Evolutionary conservation across 2,888 invertebrate genomes (phyloP), one percentile per base, ranked within the genome.

Genomic region (Augiades crinisus): DNA sequence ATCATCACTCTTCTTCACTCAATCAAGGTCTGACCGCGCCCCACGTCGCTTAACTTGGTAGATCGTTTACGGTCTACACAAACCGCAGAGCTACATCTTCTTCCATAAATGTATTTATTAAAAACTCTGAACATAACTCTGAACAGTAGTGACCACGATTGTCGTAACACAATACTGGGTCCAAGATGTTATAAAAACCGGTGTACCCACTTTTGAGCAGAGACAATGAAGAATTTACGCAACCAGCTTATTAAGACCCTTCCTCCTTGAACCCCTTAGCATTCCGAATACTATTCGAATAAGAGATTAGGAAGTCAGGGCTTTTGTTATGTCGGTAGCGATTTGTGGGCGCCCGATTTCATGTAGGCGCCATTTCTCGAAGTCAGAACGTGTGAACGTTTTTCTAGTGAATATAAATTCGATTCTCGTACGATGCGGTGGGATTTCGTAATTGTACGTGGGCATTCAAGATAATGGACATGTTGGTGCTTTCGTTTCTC

Each of bases 161-260:
- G 38, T 21, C 13, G 38, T 21, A 40, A 47, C 22, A 33, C 37
- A 24, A 43, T 37, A 37, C 27, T 27, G 37, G 6, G 33, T 24
- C 16, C 31, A 40, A 12, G 49, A 36, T 44, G 56, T 30, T 41
- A 55, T 56, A 56, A 72, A 79, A 82, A 79, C 81, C 78, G 76
- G 81, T 77, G 75, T 75, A 67, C 80, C 81, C 76, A 81, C 81
- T 68, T 61, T 68, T 73, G 72, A 71, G 77, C 75, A 72, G 62
- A 70, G 76, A 79, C 77, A 78, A 81, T 75, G 70, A 72, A 61
- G 67, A 69, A 70, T 72, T 74, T 70, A 70, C 62, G 60, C 64
- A 67, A 70, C 78, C 77, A 78, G 60, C 62, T 54, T 62, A 61
- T 46, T 47, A 41, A 60, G 77, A 70, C 55, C 75, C 59, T 57